Conservation (phyloP, 2,797 vertebrate genomes). For the Liasis olivaceus region DNA sequence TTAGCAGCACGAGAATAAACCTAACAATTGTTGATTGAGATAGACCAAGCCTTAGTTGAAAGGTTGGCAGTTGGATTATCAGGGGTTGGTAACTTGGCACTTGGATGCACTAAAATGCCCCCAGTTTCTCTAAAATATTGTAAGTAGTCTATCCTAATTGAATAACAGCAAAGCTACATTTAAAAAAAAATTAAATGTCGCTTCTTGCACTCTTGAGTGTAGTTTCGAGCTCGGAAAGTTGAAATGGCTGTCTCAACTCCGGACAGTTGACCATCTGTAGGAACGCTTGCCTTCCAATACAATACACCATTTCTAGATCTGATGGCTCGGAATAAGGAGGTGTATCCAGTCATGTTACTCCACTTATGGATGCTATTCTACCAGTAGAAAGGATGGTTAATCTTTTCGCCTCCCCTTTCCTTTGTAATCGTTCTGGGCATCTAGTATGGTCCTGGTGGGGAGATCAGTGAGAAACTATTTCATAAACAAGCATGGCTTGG, state of each 20-base stretch:
- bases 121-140: neutral
- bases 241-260: neutral
- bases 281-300: neutral
- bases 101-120: neutral
- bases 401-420: neutral
- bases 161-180: neutral
- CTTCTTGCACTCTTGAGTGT: neutral
- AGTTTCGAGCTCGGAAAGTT: neutral
- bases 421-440: neutral
- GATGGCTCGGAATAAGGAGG: neutral
- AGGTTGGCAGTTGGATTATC: neutral
- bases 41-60: neutral
- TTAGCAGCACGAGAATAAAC: neutral
- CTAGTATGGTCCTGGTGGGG: neutral
- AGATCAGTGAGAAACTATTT: neutral
- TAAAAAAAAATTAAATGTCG: neutral
- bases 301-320: neutral
- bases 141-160: neutral
- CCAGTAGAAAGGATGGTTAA: neutral
- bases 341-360: neutral
- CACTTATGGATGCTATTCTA: neutral
- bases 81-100: neutral
- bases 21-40: neutral
- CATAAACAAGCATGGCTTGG: neutral
- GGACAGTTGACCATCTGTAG: neutral